Percentiles rank a stretch among this genome's conserved stretches.
Conservation (phyloP, 2,113 vertebrate species). For the Psophia crepitans region DNA sequence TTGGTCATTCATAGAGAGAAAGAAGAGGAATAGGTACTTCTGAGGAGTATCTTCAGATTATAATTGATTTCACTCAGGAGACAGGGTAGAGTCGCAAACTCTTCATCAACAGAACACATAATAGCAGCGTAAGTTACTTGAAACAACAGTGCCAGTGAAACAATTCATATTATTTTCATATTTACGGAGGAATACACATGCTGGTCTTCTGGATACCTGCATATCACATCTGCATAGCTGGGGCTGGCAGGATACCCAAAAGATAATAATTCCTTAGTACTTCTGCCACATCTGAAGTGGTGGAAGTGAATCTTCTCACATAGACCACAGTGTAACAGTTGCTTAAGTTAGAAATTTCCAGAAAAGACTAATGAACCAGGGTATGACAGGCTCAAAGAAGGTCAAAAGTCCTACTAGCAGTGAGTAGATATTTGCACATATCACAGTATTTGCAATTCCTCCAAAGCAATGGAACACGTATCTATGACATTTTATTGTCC, state of each 20-base stretch:
- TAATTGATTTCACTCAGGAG: background rate
- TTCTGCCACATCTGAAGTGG: background rate
- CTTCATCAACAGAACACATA: background rate
- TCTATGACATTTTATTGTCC: background rate
- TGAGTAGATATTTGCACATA: background rate
- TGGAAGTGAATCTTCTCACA: background rate
- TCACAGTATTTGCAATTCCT: background rate
- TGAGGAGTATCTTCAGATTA: background rate
- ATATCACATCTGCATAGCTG: background rate
- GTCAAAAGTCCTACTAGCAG: background rate
- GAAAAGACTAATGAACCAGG: background rate
- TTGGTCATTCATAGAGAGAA: constrained; percentile 8
- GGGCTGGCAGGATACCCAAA: background rate
- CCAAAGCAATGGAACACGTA: background rate
- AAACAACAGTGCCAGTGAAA: background rate
- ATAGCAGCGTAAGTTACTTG: background rate
- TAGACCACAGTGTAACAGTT: accelerated
- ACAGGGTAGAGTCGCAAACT: background rate
- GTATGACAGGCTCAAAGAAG: background rate
- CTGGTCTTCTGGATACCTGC: background rate
- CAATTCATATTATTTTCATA: accelerated
- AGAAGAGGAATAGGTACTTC: background rate
- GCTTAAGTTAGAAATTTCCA: background rate
- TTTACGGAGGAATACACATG: background rate
- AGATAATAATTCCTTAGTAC: background rate